Base-by-base conservation (phyloP, 2,797 vertebrate species). In the Alca torda region DNA sequence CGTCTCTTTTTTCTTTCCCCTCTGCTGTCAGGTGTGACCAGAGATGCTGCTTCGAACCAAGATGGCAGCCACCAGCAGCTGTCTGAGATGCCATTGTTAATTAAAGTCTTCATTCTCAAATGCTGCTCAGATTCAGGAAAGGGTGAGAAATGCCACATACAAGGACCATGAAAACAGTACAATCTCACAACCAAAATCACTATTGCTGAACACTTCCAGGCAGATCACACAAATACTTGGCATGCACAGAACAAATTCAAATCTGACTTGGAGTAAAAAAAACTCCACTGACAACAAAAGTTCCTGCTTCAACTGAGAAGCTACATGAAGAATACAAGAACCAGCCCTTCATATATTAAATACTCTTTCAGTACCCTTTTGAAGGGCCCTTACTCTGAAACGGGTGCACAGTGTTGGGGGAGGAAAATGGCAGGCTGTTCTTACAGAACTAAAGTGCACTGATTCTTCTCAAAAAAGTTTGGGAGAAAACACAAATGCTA, bases 101-200 rank as follows among this genome's bases (percentile, higher is more conserved):
- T 95, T 92, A 87, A 90, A 94, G 63, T 83, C 61, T 89, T 83
- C 33, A 20, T 39, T 70, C 82, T 92, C 37, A 69, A 91, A 65
- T n/a, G 46, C 35, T 95, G 91, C 65, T 96, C 50, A 59, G 81
- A 85, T 81, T 76, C 43, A 85, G 84, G 28, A 65, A 81, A 92
- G 81, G 79, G 84, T 96, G 94, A 95, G 92, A 96, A 85, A 91
- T 69, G 76, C n/a, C 43, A 61, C 6, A 6, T 83, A 30, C 12
- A 33, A 90, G n/a, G 67, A 51, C 73, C 54, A 60, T 4, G 7
- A 53, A 70, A 54, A 15, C 37, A 93, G 48, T 54, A 20, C 31
- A n/a, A 8, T 69, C 67, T 84, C 68, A 39, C 72, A 85, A 35
- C 18, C 17, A 31, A 60, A 74, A 54, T 51, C 30, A 15, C 39